Conservation (phyloP, 2,888 invertebrate genomes). For the Rhorus exstirpatorius region DNA sequence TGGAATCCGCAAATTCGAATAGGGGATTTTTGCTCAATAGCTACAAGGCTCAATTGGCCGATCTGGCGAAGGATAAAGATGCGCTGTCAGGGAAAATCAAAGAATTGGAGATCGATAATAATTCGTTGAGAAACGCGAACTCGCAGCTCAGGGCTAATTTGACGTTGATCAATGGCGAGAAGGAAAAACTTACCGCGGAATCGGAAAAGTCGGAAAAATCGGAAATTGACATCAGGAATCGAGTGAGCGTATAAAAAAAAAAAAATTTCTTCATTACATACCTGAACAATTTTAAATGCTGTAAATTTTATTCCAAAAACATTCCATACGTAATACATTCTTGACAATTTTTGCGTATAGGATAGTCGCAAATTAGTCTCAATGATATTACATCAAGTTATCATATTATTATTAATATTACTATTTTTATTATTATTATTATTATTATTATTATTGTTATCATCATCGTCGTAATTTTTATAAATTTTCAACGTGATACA, state of each 20-base stretch:
- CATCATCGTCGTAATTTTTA: not conserved
- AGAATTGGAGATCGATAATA: conserved; percentile 72
- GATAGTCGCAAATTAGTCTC: not conserved
- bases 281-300: conserved; percentile 15
- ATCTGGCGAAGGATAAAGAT: conserved; percentile 74
- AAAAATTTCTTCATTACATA: conserved; percentile 21
- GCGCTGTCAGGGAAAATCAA: conserved; percentile 65
- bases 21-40: conserved; percentile 76
- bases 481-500: conserved; percentile 34
- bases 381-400: not conserved
- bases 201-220: conserved; percentile 68
- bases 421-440: conserved; percentile 11
- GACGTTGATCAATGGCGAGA: conserved; percentile 70
- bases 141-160: conserved; percentile 75
- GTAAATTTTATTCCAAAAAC: conserved; percentile 15
- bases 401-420: not conserved
- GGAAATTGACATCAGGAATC: conserved; percentile 54
- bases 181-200: conserved; percentile 65
- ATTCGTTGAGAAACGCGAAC: conserved; percentile 69
- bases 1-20: conserved; percentile 77
- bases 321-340: not conserved
- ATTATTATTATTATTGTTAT: not conserved
- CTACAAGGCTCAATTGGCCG: conserved; percentile 75
- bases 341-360: not conserved
- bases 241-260: conserved; percentile 51